phyloP scores from a whole-genome alignment of 2,113 vertebrate species.

The Nanorana parkeri region DNA sequence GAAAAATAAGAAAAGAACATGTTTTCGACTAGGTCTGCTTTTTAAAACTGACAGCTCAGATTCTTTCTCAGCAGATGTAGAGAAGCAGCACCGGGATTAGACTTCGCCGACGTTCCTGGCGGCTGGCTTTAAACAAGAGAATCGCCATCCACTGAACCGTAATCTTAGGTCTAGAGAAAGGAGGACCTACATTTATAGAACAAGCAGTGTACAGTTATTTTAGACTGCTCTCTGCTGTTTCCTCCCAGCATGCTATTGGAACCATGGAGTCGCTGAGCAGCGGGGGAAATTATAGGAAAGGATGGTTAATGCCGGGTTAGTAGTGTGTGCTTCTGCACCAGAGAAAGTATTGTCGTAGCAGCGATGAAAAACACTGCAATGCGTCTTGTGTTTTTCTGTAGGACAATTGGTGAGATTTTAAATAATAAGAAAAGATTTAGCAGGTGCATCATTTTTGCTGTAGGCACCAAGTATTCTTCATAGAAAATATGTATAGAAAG shows the following conservation, averaged over 20 bases:
- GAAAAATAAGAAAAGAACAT: too few species aligned
- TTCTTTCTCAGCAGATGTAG: conserved; percentile 5
- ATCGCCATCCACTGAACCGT: conserved; percentile 12
- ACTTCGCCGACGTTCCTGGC: background rate
- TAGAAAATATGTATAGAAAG: too few species aligned
- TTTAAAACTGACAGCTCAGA: conserved; percentile 19
- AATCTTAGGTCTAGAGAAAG: background rate
- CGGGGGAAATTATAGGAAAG: conserved; percentile 24
- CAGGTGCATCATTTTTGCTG: too few species aligned
- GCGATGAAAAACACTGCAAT: background rate
- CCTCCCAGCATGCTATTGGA: conserved; percentile 1
- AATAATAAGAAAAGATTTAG: too few species aligned
- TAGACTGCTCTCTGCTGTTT: conserved; percentile 2
- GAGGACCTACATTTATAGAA: background rate
- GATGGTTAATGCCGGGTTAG: background rate
- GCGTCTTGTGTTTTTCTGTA: too few species aligned
- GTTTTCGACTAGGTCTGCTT: too few species aligned
- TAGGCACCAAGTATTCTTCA: too few species aligned
- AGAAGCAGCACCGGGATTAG: conserved; percentile 19
- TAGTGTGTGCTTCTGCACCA: background rate
- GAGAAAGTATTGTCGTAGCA: background rate
- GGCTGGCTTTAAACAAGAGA: conserved; percentile 19
- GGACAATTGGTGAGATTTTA: too few species aligned
- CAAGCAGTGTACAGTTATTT: background rate
- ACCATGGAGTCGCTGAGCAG: background rate